A percentile compares a stretch with the other conserved stretches of the same genome.
Conservation (phyloP, 2,797 vertebrate species). For the Sebastiscus albofasciatus region DNA sequence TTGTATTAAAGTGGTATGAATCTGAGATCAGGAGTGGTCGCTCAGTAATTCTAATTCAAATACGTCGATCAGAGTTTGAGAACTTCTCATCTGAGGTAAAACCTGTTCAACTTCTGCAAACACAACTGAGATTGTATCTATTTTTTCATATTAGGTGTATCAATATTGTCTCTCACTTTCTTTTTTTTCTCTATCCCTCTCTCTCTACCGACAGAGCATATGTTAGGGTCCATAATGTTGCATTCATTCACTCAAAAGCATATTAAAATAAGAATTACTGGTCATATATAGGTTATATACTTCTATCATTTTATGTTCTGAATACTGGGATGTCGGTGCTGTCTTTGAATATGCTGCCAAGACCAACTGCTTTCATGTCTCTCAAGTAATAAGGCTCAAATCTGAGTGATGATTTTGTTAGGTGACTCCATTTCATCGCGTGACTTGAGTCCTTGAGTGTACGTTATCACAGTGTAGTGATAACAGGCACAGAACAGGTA, state of each 20-base stretch:
- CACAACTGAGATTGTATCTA: neutral
- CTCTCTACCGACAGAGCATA: neutral
- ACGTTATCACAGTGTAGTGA: neutral
- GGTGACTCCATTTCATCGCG: neutral
- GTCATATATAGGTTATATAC: neutral
- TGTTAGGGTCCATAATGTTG: neutral
- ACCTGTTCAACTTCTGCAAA: neutral
- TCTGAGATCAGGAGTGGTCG: too few species aligned
- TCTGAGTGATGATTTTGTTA: neutral
- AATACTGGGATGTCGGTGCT: neutral
- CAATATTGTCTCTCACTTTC: neutral
- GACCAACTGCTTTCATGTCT: neutral
- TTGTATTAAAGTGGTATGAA: too few species aligned
- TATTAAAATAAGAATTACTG: neutral
- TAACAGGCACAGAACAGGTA: neutral
- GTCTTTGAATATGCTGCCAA: neutral
- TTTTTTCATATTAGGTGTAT: neutral
- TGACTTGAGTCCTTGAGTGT: neutral
- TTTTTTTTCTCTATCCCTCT: neutral
- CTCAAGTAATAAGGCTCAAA: neutral
- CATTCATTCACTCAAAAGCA: neutral
- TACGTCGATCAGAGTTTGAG: too few species aligned
- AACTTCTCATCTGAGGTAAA: too few species aligned
- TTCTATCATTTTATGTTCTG: neutral
- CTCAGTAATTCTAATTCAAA: too few species aligned